Evolutionary conservation across 1,140 invertebrate species (phyloP).

Genomic region (Calosoma granatense): DNA sequence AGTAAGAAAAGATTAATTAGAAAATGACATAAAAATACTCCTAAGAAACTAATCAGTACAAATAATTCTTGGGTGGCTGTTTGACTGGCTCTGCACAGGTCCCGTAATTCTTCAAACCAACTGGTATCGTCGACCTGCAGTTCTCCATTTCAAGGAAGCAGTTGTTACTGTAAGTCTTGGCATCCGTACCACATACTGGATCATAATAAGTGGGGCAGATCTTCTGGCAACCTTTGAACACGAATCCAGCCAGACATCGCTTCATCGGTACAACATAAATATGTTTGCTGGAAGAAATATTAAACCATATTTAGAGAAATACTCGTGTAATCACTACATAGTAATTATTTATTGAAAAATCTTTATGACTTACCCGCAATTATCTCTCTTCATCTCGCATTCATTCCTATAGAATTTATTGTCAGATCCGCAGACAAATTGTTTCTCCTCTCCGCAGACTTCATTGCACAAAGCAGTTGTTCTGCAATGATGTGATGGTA

Average conservation of each 20-base stretch:
- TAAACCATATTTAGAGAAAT: background rate
- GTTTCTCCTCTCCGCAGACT: slow-evolving; percentile 57
- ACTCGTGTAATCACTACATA: background rate
- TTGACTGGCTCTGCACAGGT: slow-evolving; percentile 57
- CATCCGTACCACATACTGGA: slow-evolving; percentile 81
- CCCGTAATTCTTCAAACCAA: slow-evolving; percentile 53
- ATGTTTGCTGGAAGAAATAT: slow-evolving; percentile 56
- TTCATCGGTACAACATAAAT: slow-evolving; percentile 79
- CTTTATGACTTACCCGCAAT: slow-evolving; percentile 64
- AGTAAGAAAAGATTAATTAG: too few relatives aligned
- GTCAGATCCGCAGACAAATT: slow-evolving; percentile 86
- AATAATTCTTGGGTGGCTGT: slow-evolving; percentile 55
- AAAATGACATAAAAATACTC: too few relatives aligned
- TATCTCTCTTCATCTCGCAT: slow-evolving; percentile 85
- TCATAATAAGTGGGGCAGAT: slow-evolving; percentile 79
- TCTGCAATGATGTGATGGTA: slow-evolving; percentile 67
- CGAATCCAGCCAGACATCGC: slow-evolving; percentile 69
- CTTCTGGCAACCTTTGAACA: slow-evolving; percentile 73
- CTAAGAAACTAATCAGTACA: slow-evolving; percentile 46
- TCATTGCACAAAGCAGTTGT: slow-evolving; percentile 73
- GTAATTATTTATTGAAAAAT: background rate
- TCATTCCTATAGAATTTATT: slow-evolving; percentile 85
- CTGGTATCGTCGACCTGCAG: slow-evolving; percentile 63
- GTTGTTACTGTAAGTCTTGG: slow-evolving; percentile 82
- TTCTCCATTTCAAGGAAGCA: slow-evolving; percentile 88